Evolutionary conservation across 2,113 vertebrate species (phyloP).

Genomic region (Todiramphus chloris): DNA sequence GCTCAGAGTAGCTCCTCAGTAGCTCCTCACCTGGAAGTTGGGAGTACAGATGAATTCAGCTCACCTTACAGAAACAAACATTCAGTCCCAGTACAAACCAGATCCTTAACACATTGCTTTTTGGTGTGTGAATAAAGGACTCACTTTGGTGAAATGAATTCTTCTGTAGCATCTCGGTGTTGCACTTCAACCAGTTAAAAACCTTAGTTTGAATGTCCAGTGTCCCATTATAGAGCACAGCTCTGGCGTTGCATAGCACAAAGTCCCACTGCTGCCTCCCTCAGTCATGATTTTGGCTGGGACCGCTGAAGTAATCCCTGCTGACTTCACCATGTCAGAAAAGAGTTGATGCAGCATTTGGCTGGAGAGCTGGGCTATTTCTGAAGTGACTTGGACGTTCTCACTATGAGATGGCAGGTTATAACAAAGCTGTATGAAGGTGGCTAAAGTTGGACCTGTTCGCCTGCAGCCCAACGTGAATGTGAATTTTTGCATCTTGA

Average conservation of each 20-base stretch:
- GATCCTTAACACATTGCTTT: background rate
- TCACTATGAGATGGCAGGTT: background rate
- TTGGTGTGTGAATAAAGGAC: background rate
- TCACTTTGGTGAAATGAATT: background rate
- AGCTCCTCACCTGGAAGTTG: background rate
- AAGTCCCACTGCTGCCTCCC: background rate
- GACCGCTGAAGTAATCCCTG: background rate
- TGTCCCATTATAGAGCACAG: background rate
- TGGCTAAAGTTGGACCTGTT: background rate
- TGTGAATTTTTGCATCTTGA: background rate
- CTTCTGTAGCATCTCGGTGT: background rate
- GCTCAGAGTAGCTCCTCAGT: background rate
- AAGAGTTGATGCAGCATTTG: background rate
- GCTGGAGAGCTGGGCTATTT: slow-evolving; percentile 7
- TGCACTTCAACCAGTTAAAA: background rate
- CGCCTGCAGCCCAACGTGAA: background rate
- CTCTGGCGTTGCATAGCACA: background rate
- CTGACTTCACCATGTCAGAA: background rate
- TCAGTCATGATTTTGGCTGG: background rate
- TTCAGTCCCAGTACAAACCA: background rate
- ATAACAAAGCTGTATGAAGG: background rate
- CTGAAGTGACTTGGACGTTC: slow-evolving; percentile 15
- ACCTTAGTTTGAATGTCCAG: background rate
- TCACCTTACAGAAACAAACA: background rate
- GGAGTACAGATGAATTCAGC: background rate